Evolutionary conservation across 1,140 invertebrate genomes (phyloP), one percentile per base, ranked within the genome.

Genomic region (Neelides sp.): DNA sequence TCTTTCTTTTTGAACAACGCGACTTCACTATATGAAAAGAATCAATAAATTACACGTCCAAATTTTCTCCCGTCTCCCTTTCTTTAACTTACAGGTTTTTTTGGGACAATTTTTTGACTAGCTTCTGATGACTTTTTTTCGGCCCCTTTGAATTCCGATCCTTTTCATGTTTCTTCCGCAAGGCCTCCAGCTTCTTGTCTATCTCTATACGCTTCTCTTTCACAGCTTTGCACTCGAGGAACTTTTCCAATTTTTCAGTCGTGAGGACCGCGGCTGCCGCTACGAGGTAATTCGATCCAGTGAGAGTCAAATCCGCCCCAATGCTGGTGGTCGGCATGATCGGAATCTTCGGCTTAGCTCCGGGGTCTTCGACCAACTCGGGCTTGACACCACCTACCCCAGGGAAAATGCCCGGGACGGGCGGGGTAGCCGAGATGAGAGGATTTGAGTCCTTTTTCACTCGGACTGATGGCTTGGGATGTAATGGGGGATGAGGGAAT

Each of bases 161-260:
- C 69, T 90, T 91, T 50, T 91, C 86, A 61, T 86, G 80, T 63
- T 92, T 93, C 63, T 88, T 85, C 37, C 77, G 72, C 37, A 94
- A 63, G 32, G 75, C 73, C 54, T 91, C 85, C 36, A 95, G 65
- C 64, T 93, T 92, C 63, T 90, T 87, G 30, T 91, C 85, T 17
- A 91, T 65, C 65, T 94, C 88, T 1, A 75, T 58, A 15, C 79
- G 76, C 59, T 89, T 86, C 58, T 93, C 88, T 26, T 75, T 76
- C 3, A 90, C 83, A 22, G 74, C 61, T 70, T 93, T 93, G 62
- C 79, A 78, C 4, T 83, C 79, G 59, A 87, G 75, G 5, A 93
- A 71, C 54, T 80, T 78, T 8, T 89, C 84, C 26, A 94, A 65
- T 0, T 82, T 71, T 62, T 91, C 87, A 0, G 83, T 81, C 19